Conservation (phyloP, 92 coral and sea anemone genomes). For the Palythoa grandiflora region DNA sequence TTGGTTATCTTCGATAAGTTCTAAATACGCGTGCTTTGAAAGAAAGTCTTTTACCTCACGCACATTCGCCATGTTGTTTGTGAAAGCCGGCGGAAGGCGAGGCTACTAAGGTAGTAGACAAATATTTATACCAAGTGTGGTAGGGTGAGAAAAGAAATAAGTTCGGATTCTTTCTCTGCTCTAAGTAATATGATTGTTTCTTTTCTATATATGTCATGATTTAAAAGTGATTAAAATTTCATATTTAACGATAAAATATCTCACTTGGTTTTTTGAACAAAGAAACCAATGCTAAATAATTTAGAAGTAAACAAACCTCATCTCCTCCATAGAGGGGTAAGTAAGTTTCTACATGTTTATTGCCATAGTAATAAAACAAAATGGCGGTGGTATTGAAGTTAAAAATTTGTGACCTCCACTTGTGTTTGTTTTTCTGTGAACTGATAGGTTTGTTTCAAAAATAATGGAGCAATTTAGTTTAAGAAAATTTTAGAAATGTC, state of each 20-base stretch:
- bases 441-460: not conserved
- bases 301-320: no score
- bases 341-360: slow-evolving; percentile 1
- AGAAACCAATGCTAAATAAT: not conserved
- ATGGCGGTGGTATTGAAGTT: slow-evolving; percentile 25
- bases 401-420: not conserved
- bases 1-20: slow-evolving; percentile 65
- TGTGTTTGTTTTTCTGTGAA: not conserved
- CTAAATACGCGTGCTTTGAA: slow-evolving; percentile 76
- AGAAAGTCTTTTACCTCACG: slow-evolving; percentile 67
- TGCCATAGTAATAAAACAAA: slow-evolving; percentile 54
- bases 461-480: slow-evolving; percentile 16
- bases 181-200: no score
- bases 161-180: no score
- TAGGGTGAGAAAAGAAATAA: not conserved
- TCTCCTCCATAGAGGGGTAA: not conserved
- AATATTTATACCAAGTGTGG: not conserved
- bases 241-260: not conserved
- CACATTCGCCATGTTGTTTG: slow-evolving; percentile 77
- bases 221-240: no score
- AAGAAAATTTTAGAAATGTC: slow-evolving; percentile 10
- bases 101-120: not conserved
- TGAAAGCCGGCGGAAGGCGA: slow-evolving; percentile 34
- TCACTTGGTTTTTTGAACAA: not conserved
- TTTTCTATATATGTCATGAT: no score